Base-by-base conservation (phyloP, 2,797 vertebrate species). In the Ctenochaetus hawaiiensis region DNA sequence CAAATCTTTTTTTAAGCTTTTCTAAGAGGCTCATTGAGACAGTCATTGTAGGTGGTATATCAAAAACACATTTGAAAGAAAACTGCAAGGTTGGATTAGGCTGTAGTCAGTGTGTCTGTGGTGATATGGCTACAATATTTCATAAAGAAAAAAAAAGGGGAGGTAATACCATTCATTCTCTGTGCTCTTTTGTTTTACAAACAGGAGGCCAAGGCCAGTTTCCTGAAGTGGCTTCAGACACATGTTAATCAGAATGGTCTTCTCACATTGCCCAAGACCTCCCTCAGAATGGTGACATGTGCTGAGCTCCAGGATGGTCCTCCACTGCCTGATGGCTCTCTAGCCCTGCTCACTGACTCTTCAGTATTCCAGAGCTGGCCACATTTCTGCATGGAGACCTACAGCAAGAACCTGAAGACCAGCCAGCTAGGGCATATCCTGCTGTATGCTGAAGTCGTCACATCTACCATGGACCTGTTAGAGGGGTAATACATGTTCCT, bases 391-490 rank as follows among this genome's bases (percentile, higher is more conserved):
- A 77, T 97, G 44, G 81, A 96, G 37, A 94, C 78, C 0, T 99
- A 99, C 72, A 86, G 78, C 18, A 85, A 93, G 70, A 94, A 97
- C 73, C 93, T 99, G 82, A 93, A 91, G 45, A 97, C 96, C 39
- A 87, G 77, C 45, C 85, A 76, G 0, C 93, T 99, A 49, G 98
- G 98, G 0, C 96, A 92, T 79, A 91, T 94, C 0, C 8, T 99
- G 52, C 93, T 99, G 26, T 98, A 97, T 13, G 75, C 95, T 0
- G 96, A 99, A 69, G 95, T 97, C 13, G 93, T 93, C 8, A 85
- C 96, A 0, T 96, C 95, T 0, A 99, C 98, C 43, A 99, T 98
- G 96, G 93, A 94, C 74, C 94, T 98, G 23, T 89, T 99, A 56
- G 96, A 97, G 0, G 97, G 98, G 98, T 99, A 93, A 97, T 43